These are phyloP conservation scores for Zaprionus taronus DNA, from an alignment of 1,140 invertebrate genomes.

Conservation along the genomic window DNA sequence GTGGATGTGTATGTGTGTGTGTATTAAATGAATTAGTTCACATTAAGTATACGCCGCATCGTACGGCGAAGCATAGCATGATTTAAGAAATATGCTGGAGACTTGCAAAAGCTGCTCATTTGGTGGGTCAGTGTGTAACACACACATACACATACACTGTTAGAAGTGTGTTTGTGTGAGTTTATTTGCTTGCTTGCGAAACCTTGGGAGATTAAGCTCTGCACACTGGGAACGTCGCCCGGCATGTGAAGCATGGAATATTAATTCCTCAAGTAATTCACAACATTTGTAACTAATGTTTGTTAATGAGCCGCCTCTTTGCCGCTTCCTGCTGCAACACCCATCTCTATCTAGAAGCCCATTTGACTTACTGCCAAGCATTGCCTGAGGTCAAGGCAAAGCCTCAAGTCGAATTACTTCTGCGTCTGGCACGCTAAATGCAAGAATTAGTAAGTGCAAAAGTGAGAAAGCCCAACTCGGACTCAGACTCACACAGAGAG, in stretches of 20 bases:
- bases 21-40: constrained; percentile 77
- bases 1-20: constrained; percentile 27
- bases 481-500: not conserved
- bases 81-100: constrained; percentile 62
- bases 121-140: constrained; percentile 1
- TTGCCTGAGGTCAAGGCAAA: constrained; percentile 67
- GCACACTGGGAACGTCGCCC: constrained; percentile 20
- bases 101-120: constrained; percentile 30
- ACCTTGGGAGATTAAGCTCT: constrained; percentile 63
- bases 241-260: constrained; percentile 74
- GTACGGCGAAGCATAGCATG: constrained; percentile 49
- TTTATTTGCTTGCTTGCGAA: constrained; percentile 18
- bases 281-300: constrained; percentile 83
- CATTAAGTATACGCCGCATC: constrained; percentile 75
- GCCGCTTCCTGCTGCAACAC: constrained; percentile 1
- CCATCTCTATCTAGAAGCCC: constrained; percentile 16
- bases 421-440: constrained; percentile 66
- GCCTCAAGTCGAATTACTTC: constrained; percentile 50
- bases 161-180: constrained; percentile 17
- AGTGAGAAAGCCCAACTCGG: constrained; percentile 56
- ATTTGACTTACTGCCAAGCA: constrained; percentile 48
- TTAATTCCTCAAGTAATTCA: constrained; percentile 83
- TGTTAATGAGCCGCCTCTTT: constrained; percentile 71
- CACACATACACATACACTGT: not conserved
- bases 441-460: constrained; percentile 73